Conservation (phyloP, 2,113 vertebrate species). For the Bos javanicus region DNA sequence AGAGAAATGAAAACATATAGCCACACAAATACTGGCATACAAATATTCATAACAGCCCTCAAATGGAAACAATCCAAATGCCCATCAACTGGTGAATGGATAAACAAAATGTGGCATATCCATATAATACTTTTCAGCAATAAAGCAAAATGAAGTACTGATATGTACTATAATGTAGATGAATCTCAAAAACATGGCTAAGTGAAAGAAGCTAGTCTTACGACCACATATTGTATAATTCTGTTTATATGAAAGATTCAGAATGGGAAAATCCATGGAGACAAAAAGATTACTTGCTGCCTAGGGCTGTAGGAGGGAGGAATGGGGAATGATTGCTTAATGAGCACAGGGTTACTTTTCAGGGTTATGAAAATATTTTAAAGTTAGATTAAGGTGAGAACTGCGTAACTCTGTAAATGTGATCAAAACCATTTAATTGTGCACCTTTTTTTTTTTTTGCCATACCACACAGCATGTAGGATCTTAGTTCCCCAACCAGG, state of each 20-base stretch:
- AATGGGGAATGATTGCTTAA: background rate
- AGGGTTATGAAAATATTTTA: background rate
- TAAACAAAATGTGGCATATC: background rate
- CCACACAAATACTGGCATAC: background rate
- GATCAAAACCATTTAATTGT: background rate
- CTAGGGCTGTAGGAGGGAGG: background rate
- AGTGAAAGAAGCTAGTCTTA: background rate
- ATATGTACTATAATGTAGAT: background rate
- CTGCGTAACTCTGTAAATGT: background rate
- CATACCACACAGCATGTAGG: background rate
- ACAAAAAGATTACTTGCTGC: background rate
- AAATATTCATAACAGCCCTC: background rate
- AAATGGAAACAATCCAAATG: background rate
- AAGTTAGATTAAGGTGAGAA: background rate
- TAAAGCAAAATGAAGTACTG: background rate
- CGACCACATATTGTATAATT: background rate
- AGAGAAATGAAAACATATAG: background rate
- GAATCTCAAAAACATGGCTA: background rate
- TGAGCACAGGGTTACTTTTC: background rate
- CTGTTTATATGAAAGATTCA: background rate
- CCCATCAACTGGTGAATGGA: background rate
- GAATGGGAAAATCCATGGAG: background rate
- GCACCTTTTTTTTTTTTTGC: background rate
- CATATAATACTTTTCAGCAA: background rate
- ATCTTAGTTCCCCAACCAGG: background rate